Base-by-base conservation (phyloP, 2,888 invertebrate species). In the Sesia bembeciformis region DNA sequence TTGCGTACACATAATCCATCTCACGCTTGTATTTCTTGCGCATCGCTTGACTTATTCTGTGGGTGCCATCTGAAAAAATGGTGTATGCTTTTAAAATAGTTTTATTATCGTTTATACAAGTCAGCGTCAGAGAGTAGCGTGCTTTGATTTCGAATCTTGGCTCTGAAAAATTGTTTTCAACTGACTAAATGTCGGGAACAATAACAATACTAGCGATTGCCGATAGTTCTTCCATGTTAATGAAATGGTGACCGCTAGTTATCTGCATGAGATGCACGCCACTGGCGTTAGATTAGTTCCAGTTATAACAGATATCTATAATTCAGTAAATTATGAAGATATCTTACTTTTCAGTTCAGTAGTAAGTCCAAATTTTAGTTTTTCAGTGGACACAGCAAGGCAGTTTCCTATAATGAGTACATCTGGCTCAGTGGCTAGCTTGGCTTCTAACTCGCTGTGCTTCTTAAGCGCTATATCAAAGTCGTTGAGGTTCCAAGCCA, bases 1-100 rank as follows among this genome's bases (percentile, higher is more conserved):
- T 94, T 0, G 96, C 96, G 69, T 97, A 97, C 6, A 97, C 96
- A 67, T 97, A 96, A 74, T 97, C 97, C 96, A 97, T 97, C 84
- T 97, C 97, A 39, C 96, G 92, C 67, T 95, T 93, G 73, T 96
- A 96, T 70, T 96, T 96, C 72, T 96, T 96, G 66, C 96, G 95
- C 93, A 97, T 93, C 40, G 95, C 94, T 81, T 95, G 94, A 1
- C 96, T 96, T 66, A 96, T 95, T 83, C 94, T 92, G 62, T 93
- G 92, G 6, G 93, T 95, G 52, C 94, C 93, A 56, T 93, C 93
- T 93, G 60, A 23, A 23, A 23, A 23, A 23, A 23, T 2, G 23
- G 23, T 46, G 4, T 46, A 5, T 51, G 5, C 4, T n/a, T 8
- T 49, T n/a, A 40, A 41, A 49, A 5, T 41, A 39, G 8, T 43